Conservation (phyloP, 2,888 invertebrate genomes). For the Leucophenga maculata region DNA sequence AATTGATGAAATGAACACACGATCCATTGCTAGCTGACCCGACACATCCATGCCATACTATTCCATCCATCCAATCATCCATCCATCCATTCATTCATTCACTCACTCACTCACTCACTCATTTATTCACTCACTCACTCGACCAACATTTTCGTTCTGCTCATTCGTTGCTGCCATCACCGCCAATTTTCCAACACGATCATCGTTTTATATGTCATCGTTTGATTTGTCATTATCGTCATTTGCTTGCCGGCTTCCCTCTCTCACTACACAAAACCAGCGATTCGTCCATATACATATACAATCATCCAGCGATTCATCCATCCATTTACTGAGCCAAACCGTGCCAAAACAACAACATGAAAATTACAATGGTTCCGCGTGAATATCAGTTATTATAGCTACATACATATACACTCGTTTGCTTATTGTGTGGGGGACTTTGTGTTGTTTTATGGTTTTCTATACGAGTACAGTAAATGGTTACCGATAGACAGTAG, state of each 20-base stretch:
- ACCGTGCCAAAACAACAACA: slow-evolving; percentile 46
- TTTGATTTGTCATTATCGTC: slow-evolving; percentile 69
- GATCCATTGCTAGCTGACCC: too few species aligned
- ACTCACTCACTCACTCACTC: slow-evolving; percentile 16
- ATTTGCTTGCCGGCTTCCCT: slow-evolving; percentile 36
- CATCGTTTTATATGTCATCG: slow-evolving; percentile 66
- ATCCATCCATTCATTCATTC: not conserved
- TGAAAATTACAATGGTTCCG: slow-evolving; percentile 61
- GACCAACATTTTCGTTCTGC: not conserved
- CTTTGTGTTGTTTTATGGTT: not conserved
- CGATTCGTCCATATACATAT: too few species aligned
- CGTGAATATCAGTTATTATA: slow-evolving; percentile 56
- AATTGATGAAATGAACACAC: not conserved
- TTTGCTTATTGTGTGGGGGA: slow-evolving; percentile 3
- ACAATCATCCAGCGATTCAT: slow-evolving; percentile 26
- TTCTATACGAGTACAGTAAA: too few species aligned
- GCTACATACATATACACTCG: not conserved
- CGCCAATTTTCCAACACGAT: slow-evolving; percentile 62
- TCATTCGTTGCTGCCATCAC: slow-evolving; percentile 24
- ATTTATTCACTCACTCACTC: slow-evolving; percentile 18
- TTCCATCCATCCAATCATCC: not conserved
- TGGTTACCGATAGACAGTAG: too few species aligned
- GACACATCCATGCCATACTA: not conserved
- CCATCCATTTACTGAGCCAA: not conserved
- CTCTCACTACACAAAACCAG: slow-evolving; percentile 10